A percentile compares a stretch with the other conserved stretches of the same genome.
Conservation (phyloP, 2,113 vertebrate species). For the Pterocles burchelli region DNA sequence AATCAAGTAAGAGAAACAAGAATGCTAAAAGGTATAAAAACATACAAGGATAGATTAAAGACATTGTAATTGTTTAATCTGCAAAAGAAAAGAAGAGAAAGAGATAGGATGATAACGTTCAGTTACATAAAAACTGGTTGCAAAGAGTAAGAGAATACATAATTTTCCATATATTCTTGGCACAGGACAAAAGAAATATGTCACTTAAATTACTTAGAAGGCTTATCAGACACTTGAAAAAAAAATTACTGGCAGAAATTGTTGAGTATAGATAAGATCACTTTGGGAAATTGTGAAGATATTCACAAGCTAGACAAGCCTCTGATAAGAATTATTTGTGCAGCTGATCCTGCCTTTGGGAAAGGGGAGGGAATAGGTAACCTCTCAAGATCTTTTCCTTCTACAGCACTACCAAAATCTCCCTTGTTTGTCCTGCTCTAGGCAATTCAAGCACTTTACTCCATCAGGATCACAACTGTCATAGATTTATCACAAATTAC, state of each 20-base stretch:
- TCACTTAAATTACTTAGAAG: conserved; percentile 26
- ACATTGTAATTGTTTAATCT: not conserved
- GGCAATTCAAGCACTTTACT: not conserved
- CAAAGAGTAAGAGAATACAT: not conserved
- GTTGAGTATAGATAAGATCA: not conserved
- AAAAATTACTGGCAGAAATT: conserved; percentile 9
- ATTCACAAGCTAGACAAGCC: not conserved
- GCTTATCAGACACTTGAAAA: conserved; percentile 12
- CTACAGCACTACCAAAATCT: not conserved
- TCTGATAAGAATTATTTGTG: not conserved
- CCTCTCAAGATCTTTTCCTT: not conserved
- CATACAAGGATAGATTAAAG: not conserved
- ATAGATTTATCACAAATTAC: not conserved
- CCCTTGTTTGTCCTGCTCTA: not conserved
- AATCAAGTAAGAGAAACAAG: not conserved
- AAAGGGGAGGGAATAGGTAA: not conserved
- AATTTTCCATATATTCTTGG: conserved; percentile 3
- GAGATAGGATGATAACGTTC: not conserved
- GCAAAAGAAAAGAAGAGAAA: not conserved
- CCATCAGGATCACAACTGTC: not conserved
- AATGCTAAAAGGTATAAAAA: not conserved
- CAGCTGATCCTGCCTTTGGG: not conserved
- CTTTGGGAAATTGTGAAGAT: not conserved
- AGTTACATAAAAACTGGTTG: not conserved
- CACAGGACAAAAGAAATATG: conserved; percentile 18